phyloP scores from a whole-genome alignment of 37 sponge, comb jelly and placozoan species.

The Aphrocallistes beatrix region DNA sequence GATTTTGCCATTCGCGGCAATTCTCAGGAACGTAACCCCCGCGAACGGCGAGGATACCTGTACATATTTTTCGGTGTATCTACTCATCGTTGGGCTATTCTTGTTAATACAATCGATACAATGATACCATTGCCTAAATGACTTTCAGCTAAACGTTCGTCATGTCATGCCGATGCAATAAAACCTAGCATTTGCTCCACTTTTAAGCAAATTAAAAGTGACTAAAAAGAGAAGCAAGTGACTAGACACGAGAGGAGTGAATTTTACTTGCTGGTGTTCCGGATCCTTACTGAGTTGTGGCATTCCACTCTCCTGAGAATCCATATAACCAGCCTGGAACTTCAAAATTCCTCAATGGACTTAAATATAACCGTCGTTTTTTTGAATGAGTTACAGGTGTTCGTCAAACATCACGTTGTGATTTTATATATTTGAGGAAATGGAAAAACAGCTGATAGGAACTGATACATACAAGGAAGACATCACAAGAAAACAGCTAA shows the following conservation, averaged over 20 bases:
- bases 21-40: too few species aligned
- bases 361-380: neutral
- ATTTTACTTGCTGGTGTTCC: neutral
- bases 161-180: neutral
- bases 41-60: too few species aligned
- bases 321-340: neutral
- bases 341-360: neutral
- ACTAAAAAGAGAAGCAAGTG: neutral
- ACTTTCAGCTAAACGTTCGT: neutral
- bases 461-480: neutral
- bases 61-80: neutral
- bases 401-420: neutral
- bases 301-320: neutral
- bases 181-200: neutral
- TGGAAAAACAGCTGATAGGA: neutral
- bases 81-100: neutral
- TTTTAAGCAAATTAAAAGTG: neutral
- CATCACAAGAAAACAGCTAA: neutral
- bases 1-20: too few species aligned
- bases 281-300: neutral
- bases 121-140: neutral
- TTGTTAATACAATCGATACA: neutral
- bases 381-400: neutral
- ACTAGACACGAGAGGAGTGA: neutral
- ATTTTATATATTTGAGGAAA: neutral